These are phyloP conservation scores for Phortica magna DNA, from an alignment of 2,888 invertebrate species.

Conservation along the genomic window DNA sequence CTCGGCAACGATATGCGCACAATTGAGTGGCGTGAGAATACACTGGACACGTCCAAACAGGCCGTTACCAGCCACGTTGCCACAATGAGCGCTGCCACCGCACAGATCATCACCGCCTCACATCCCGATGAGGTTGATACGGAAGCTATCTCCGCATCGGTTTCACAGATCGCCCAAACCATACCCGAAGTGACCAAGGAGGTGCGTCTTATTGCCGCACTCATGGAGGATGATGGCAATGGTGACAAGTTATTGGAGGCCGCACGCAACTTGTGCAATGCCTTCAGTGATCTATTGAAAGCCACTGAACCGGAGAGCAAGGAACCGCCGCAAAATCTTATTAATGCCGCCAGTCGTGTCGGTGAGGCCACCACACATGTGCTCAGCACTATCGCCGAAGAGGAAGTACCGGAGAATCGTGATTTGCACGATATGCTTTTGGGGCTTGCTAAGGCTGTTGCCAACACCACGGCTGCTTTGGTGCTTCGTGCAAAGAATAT, in stretches of 20 bases:
- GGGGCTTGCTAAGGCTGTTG: constrained; percentile 96
- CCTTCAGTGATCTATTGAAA: constrained; percentile 95
- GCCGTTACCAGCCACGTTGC: constrained; percentile 98
- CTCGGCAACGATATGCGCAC: constrained; percentile 91
- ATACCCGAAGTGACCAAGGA: constrained; percentile 96
- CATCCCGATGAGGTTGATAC: constrained; percentile 95
- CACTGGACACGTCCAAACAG: constrained; percentile 96
- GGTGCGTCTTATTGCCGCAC: constrained; percentile 89
- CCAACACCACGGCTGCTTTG: constrained; percentile 97
- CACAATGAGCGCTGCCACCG: constrained; percentile 99
- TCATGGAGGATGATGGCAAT: constrained; percentile 91
- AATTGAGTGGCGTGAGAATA: constrained; percentile 95
- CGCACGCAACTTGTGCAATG: constrained; percentile 92
- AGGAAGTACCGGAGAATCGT: constrained; percentile 90
- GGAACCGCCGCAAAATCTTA: constrained; percentile 94
- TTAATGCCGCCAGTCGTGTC: constrained; percentile 96
- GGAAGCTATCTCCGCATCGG: constrained; percentile 96
- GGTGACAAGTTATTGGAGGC: constrained; percentile 94
- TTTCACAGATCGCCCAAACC: constrained; percentile 97
- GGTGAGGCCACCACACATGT: constrained; percentile 98
- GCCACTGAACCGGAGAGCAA: constrained; percentile 97
- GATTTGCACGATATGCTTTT: constrained; percentile 94
- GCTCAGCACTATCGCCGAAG: constrained; percentile 94
- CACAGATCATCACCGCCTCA: constrained; percentile 95
- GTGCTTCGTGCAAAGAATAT: constrained; percentile 98